Conservation (phyloP, 2,113 vertebrate genomes). For the Coracopsis vasa region DNA sequence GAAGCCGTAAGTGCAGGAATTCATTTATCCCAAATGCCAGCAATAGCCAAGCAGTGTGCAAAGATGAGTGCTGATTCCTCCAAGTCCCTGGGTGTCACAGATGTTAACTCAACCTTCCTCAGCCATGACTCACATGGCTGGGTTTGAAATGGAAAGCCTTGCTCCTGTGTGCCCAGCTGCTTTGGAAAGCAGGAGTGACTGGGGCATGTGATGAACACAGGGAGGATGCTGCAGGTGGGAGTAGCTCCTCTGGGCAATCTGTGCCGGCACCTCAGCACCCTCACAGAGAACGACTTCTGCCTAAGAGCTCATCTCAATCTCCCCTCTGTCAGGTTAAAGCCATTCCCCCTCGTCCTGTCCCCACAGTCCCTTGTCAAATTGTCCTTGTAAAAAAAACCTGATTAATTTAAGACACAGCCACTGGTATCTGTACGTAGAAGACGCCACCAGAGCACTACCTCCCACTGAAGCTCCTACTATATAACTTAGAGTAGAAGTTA, state of each 20-base stretch:
- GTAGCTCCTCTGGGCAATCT: not conserved
- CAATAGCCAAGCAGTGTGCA: not conserved
- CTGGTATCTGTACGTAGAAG: not conserved
- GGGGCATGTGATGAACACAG: accelerated
- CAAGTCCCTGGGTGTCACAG: not conserved
- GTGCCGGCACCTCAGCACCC: not conserved
- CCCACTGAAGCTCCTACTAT: not conserved
- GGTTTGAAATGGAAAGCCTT: not conserved
- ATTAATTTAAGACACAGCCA: not conserved
- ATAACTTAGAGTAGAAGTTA: not conserved
- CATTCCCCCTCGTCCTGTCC: not conserved
- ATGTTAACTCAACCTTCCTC: not conserved
- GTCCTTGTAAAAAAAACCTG: not conserved
- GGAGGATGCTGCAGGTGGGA: too few relatives aligned
- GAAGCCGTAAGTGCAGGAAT: not conserved
- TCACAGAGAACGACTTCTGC: not conserved
- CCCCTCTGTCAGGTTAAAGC: not conserved
- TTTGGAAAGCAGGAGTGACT: not conserved
- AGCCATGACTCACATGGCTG: not conserved
- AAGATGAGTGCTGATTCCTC: not conserved
- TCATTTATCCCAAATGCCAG: not conserved
- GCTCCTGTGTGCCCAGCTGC: too few relatives aligned
- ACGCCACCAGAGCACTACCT: not conserved
- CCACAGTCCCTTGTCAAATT: not conserved
- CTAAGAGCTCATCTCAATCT: not conserved